phyloP scores from a whole-genome alignment of 2,113 vertebrate species.

The Rhinoderma darwinii region DNA sequence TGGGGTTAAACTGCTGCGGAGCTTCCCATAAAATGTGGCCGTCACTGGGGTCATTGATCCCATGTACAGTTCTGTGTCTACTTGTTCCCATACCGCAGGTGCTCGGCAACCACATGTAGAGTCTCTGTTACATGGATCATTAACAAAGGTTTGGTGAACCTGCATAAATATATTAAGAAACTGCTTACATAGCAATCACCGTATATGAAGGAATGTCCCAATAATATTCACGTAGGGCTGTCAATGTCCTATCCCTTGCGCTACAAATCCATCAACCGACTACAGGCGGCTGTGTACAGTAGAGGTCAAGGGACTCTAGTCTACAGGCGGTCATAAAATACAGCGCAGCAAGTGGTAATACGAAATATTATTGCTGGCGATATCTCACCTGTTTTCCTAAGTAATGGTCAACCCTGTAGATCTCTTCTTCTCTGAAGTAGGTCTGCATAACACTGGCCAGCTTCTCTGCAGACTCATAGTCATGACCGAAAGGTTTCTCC shows the following conservation, averaged over 20 bases:
- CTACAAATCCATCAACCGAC: not conserved
- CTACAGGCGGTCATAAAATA: not conserved
- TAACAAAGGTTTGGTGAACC: not conserved
- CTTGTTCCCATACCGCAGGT: not conserved
- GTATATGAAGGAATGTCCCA: not conserved
- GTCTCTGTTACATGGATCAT: not conserved
- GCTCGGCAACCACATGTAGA: not conserved
- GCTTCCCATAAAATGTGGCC: not conserved
- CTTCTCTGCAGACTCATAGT: slow-evolving; percentile 82
- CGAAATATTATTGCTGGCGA: not conserved
- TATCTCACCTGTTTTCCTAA: slow-evolving; percentile 92
- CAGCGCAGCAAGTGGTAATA: not conserved
- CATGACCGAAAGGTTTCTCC: slow-evolving; percentile 96
- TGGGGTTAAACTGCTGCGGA: not conserved
- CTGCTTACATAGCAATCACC: not conserved
- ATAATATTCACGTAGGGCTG: not conserved
- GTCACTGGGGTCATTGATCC: not conserved
- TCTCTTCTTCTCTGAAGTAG: slow-evolving; percentile 90
- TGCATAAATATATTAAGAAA: not conserved
- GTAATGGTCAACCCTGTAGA: slow-evolving; percentile 96
- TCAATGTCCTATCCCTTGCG: not conserved
- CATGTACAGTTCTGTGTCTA: not conserved
- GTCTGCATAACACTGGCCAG: slow-evolving; percentile 78
- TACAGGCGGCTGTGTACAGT: not conserved
- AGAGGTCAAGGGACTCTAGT: not conserved